Base-by-base conservation (phyloP, 1,140 invertebrate genomes). In the Cydia strobilella region DNA sequence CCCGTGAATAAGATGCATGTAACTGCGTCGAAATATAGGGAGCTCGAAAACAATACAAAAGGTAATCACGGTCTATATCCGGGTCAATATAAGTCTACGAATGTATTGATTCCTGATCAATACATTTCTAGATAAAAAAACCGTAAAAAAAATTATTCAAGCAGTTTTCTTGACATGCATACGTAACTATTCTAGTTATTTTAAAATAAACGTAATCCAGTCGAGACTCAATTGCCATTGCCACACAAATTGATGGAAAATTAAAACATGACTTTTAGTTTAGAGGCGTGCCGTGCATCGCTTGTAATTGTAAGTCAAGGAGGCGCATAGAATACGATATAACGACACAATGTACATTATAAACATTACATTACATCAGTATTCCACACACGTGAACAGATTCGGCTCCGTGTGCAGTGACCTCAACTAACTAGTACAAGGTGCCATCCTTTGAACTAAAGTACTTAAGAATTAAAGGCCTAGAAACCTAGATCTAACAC, bases 321-420 rank as follows among this genome's bases (percentile, higher is more conserved):
- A 35, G 27, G 65, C 35, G 15, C 31, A 69, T 39, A 69, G 27
- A 69, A 35, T 35, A 69, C n/a, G 20, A 20, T 69, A 69, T 39
- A 18, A 69, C 65, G n/a, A 69, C 65, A 39, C 65, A 35, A 69
- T 35, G 35, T 31, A 69, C 65, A 69, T 69, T 35, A 69, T 69
- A 69, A 69, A 69, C 65, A 80, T 74, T 20, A 69, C 65, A 80
- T 74, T 20, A 15, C 27, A 51, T 66, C 71, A 63, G 27, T 72
- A 81, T 78, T 78, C 80, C 31, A 39, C 39, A 65, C 78, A 76
- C 75, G 78, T 31, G 39, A 73, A 66, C 65, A 66, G 74, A 76
- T 76, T 77, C 77, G 76, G 75, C 66, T 69, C 15, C 35, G 35
- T 69, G 31, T 69, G 65, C 65, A 69, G 31, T 35, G 65, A 69